A percentile compares a stretch with the other conserved stretches of the same genome.
phyloP scores from a whole-genome alignment of 2,888 invertebrate species.

The Callyntrura sp. region DNA sequence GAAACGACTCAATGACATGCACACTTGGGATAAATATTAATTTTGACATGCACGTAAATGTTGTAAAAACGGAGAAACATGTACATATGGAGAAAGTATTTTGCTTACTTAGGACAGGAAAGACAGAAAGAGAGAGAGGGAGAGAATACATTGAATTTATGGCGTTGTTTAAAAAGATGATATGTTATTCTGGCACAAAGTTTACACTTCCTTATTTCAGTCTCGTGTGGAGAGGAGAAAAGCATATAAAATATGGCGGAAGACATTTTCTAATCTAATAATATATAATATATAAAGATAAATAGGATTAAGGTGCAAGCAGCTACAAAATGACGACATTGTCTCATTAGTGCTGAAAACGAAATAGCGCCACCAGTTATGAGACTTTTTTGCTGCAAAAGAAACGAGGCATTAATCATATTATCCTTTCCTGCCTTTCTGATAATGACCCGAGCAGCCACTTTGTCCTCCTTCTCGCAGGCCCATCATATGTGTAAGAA shows the following conservation, averaged over 20 bases:
- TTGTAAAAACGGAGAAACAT: conserved; percentile 39
- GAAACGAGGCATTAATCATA: conserved; percentile 66
- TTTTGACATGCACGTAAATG: conserved; percentile 72
- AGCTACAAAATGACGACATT: conserved; percentile 47
- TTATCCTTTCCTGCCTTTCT: not conserved
- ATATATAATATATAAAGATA: conserved; percentile 62
- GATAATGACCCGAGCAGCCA: conserved; percentile 47
- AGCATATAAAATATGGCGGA: conserved; percentile 10
- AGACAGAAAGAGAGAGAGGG: not conserved
- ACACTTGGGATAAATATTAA: conserved; percentile 72
- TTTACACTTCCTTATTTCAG: conserved; percentile 10
- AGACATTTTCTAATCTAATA: conserved; percentile 57
- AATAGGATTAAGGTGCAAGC: conserved; percentile 64
- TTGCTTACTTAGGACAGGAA: not conserved
- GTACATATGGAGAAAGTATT: conserved; percentile 13
- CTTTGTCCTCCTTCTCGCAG: not conserved
- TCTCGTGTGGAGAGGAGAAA: not conserved
- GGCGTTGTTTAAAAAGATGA: not conserved
- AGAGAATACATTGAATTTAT: conserved; percentile 3
- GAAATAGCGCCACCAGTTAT: conserved; percentile 60
- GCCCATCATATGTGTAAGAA: not conserved
- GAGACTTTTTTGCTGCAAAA: conserved; percentile 26
- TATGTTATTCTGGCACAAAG: conserved; percentile 2
- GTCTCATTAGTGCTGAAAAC: conserved; percentile 55
- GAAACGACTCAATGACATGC: conserved; percentile 74